These are phyloP conservation scores for Mellivora capensis DNA, from an alignment of 2,113 vertebrate species.

Conservation along the genomic window DNA sequence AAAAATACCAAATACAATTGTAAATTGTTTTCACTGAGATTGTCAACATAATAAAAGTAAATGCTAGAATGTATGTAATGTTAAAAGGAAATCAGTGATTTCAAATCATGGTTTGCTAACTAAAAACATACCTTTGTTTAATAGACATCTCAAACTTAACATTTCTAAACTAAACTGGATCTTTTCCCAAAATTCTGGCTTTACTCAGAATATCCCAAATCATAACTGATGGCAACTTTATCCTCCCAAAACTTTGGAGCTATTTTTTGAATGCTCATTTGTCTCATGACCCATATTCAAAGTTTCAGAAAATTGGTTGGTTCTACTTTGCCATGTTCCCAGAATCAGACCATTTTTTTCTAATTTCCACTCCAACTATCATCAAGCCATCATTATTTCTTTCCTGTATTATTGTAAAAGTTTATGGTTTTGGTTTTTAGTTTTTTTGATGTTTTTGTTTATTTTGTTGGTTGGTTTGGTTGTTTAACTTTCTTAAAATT, in stretches of 20 bases:
- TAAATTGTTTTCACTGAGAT: background rate
- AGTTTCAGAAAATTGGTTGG: background rate
- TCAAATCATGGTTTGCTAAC: background rate
- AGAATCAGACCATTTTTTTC: background rate
- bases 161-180: background rate
- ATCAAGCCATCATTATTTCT: background rate
- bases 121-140: background rate
- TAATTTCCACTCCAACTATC: background rate
- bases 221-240: background rate
- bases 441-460: background rate
- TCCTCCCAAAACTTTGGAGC: background rate
- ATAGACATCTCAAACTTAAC: background rate
- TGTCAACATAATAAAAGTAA: background rate
- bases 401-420: background rate
- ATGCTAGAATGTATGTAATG: background rate
- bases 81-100: background rate
- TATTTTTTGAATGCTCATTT: background rate
- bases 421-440: background rate
- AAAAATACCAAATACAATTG: background rate
- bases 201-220: background rate
- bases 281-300: background rate
- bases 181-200: background rate
- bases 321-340: background rate
- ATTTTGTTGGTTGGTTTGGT: background rate
- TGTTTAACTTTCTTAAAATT: background rate